Percentiles rank a stretch among this genome's conserved stretches.
These are phyloP conservation scores for Dusona sp. DNA, from an alignment of 2,888 invertebrate genomes.

Conservation along the genomic window DNA sequence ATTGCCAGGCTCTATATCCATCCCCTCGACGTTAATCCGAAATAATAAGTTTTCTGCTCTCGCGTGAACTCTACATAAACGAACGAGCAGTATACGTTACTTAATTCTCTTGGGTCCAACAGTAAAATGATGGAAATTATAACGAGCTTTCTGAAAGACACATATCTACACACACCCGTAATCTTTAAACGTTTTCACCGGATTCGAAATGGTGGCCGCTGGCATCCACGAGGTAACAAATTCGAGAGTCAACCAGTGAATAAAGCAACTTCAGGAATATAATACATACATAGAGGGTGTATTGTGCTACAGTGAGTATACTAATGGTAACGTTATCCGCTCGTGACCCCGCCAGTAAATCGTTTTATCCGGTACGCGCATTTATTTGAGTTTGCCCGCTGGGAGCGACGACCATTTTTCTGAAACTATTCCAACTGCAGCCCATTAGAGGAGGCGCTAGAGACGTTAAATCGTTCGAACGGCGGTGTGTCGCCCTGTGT, in stretches of 20 bases:
- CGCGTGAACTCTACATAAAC: not conserved
- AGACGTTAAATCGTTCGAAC: conserved; percentile 77
- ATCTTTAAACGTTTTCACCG: conserved; percentile 13
- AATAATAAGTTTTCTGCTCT: conserved; percentile 23
- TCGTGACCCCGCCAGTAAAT: conserved; percentile 78
- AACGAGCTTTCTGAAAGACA: conserved; percentile 34
- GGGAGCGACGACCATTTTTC: conserved; percentile 79
- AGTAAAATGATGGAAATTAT: conserved; percentile 35
- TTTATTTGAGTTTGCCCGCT: conserved; percentile 80
- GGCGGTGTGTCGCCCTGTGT: conserved; percentile 67
- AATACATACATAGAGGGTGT: conserved; percentile 38
- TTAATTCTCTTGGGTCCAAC: conserved; percentile 1
- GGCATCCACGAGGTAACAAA: conserved; percentile 50
- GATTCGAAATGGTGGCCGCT: conserved; percentile 29
- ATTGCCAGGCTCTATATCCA: not conserved
- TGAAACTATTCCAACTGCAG: conserved; percentile 80
- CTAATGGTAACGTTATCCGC: conserved; percentile 79
- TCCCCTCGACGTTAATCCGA: not conserved
- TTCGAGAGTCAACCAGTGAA: conserved; percentile 58
- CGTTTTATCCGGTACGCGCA: conserved; percentile 79
- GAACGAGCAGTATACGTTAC: not conserved
- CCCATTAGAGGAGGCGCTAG: conserved; percentile 77
- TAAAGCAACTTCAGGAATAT: conserved; percentile 66
- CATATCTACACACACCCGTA: not conserved
- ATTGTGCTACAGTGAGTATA: conserved; percentile 72